Evolutionary conservation across 2,888 invertebrate species (phyloP).

Genomic region (Synergus gifuensis): DNA sequence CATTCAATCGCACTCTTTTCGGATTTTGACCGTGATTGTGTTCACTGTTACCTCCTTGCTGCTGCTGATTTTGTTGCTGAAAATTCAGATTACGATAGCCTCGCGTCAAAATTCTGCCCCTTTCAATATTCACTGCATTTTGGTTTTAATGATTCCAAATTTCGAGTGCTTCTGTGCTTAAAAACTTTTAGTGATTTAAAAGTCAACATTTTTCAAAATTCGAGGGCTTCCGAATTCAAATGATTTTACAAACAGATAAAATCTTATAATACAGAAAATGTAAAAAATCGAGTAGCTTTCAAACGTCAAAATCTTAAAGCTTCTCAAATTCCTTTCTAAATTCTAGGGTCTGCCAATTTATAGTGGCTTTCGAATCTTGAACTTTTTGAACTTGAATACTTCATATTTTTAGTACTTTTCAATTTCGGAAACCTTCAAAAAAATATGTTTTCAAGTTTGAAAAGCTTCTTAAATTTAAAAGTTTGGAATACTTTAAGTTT

Average conservation of each 20-base stretch:
- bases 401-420: too few relatives aligned
- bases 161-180: neutral
- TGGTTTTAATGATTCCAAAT: neutral
- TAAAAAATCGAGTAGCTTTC: neutral
- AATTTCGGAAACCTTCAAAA: neutral
- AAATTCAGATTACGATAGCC: constrained; percentile 45
- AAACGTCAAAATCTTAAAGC: neutral
- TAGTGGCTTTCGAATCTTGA: too few relatives aligned
- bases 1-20: constrained; percentile 84
- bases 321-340: too few relatives aligned
- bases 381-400: too few relatives aligned
- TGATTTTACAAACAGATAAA: neutral
- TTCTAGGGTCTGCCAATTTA: too few relatives aligned
- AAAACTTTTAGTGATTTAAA: neutral
- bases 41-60: constrained; percentile 77
- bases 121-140: neutral
- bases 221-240: neutral
- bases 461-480: too few relatives aligned
- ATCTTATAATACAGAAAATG: too few relatives aligned
- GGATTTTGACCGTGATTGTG: constrained; percentile 81
- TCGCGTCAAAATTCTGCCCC: neutral
- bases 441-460: too few relatives aligned
- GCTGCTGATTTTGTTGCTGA: constrained; percentile 74
- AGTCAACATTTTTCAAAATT: neutral
- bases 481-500: too few relatives aligned